Evolutionary conservation across 1,140 invertebrate genomes (phyloP).

Genomic region (Apis cerana): DNA sequence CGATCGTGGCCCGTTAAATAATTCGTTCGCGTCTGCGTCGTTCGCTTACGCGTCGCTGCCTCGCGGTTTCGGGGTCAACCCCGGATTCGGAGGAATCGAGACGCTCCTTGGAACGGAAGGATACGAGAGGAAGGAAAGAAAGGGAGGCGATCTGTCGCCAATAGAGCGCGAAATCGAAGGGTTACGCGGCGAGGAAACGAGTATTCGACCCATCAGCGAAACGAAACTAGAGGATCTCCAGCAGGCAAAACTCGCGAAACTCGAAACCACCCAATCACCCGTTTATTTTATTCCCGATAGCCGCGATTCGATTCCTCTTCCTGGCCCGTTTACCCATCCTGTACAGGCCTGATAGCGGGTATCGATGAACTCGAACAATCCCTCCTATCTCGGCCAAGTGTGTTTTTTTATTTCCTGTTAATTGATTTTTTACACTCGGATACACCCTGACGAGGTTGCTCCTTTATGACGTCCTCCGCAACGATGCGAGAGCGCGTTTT

Average conservation of each 20-base stretch:
- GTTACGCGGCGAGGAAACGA: slow-evolving; percentile 72
- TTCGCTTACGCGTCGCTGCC: no score
- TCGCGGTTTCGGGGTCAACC: background rate
- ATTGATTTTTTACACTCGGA: slow-evolving; percentile 51
- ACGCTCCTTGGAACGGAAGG: no score
- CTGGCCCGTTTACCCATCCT: slow-evolving; percentile 37
- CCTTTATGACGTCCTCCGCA: slow-evolving; percentile 25
- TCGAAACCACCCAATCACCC: background rate
- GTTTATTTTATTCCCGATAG: slow-evolving; percentile 46
- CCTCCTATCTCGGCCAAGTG: slow-evolving; percentile 40
- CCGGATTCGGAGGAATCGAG: no score
- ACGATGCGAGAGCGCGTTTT: slow-evolving; percentile 12
- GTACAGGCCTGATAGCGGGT: slow-evolving; percentile 30
- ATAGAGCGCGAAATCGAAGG: slow-evolving; percentile 33
- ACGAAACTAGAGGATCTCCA: slow-evolving; percentile 2
- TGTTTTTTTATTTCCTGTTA: slow-evolving; percentile 48
- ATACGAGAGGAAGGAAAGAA: background rate
- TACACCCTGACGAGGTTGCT: slow-evolving; percentile 42
- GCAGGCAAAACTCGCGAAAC: slow-evolving; percentile 16
- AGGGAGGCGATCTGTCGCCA: no score
- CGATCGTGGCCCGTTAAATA: slow-evolving; percentile 34
- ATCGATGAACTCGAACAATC: slow-evolving; percentile 35
- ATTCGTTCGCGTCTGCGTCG: slow-evolving; percentile 30
- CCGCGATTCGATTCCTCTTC: slow-evolving; percentile 25
- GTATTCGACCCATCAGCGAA: slow-evolving; percentile 75